Base-by-base conservation (phyloP, 2,797 vertebrate species). In the Alauda arvensis region DNA sequence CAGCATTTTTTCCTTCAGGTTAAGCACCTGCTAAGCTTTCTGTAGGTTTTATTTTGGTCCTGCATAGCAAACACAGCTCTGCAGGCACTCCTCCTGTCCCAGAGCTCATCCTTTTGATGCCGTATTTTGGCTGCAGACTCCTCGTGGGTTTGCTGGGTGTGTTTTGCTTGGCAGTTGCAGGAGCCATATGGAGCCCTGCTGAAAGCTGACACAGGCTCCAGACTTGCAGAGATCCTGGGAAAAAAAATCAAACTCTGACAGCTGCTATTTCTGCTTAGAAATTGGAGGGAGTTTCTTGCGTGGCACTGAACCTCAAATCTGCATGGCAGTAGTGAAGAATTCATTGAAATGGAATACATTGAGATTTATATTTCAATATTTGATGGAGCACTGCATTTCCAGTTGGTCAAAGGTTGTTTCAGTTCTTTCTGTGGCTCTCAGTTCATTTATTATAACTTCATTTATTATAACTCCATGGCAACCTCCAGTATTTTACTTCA, bases 201-300 rank as follows among this genome's bases (percentile, higher is more conserved):
- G 88, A 93, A 88, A 93, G 75, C 75, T 68, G 83, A 93, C 67
- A 55, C 74, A 75, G 76, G 55, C 83, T 90, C 33, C 29, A 87
- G 77, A 66, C 37, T 78, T 37, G 66, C 13, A 52, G 56, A 3
- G 19, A 51, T 21, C 11, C 15, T 39, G 24, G 1, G 62, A 43
- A 42, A 43, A 39, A 53, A 53, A 25, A 28, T 10, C 14, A 14
- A 72, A 74, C 52, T 48, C 55, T 63, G 76, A 42, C 25, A 62
- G n/a, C 59, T 85, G 70, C 60, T 87, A 4, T 59, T 85, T 69
- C 74, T 66, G 3, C 57, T 28, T 8, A 37, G 25, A 31, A 68
- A 42, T 12, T 49, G 33, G 65, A 82, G 79, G 56, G 59, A 79
- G 61, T 52, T 83, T 62, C 42, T 37, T 23, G 33, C 43, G 26